Evolutionary conservation across 2,888 invertebrate species (phyloP).

Genomic region (Cheilosia scutellata): DNA sequence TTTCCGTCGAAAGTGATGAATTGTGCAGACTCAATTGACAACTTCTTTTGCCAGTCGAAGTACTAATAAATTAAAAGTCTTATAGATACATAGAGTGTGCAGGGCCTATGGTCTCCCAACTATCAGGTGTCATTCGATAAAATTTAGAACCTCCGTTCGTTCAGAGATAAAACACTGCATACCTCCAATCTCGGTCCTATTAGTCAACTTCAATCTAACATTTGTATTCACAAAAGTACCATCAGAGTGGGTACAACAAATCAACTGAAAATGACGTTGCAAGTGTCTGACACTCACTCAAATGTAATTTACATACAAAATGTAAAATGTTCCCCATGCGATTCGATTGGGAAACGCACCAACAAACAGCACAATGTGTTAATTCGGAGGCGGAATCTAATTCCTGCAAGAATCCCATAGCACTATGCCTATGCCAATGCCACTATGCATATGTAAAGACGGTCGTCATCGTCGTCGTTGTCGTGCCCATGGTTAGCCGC

Average conservation of each 20-base stretch:
- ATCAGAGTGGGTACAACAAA: slow-evolving; percentile 69
- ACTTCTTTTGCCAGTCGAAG: slow-evolving; percentile 28
- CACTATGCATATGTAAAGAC: slow-evolving; percentile 21
- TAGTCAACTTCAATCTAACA: slow-evolving; percentile 58
- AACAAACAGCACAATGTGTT: slow-evolving; percentile 57
- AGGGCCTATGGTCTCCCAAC: slow-evolving; percentile 2
- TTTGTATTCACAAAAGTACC: slow-evolving; percentile 65
- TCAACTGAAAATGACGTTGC: slow-evolving; percentile 74
- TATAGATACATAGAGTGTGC: background rate
- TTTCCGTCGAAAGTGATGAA: background rate
- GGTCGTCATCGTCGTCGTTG: slow-evolving; percentile 15
- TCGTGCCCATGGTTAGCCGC: slow-evolving; percentile 11
- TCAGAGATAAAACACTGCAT: slow-evolving; percentile 39
- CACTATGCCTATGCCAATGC: slow-evolving; percentile 5
- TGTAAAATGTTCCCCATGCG: slow-evolving; percentile 47
- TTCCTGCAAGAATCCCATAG: slow-evolving; percentile 47
- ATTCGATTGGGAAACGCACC: slow-evolving; percentile 16
- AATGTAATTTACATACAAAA: slow-evolving; percentile 73
- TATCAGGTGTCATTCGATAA: slow-evolving; percentile 67
- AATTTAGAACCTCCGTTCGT: slow-evolving; percentile 71
- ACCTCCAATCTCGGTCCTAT: slow-evolving; percentile 56
- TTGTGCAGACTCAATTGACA: slow-evolving; percentile 30
- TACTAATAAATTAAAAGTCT: slow-evolving; percentile 49
- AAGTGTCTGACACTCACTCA: slow-evolving; percentile 68
- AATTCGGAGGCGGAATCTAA: slow-evolving; percentile 70